Percentiles rank a stretch among this genome's conserved stretches.
These are phyloP conservation scores for Phyllotreta cruciferae DNA, from an alignment of 2,888 invertebrate genomes.

Conservation along the genomic window DNA sequence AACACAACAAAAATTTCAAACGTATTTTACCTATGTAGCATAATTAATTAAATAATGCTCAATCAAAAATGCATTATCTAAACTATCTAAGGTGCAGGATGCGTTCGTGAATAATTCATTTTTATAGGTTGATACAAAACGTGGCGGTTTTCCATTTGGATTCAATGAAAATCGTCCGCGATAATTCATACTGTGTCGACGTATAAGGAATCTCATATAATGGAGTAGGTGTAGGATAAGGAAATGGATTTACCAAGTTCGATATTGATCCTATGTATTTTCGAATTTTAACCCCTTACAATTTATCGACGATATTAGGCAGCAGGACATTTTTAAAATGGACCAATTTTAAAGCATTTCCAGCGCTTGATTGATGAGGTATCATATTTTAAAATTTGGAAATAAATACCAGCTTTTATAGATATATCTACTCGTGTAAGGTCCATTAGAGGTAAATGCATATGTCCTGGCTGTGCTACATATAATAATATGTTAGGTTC, in stretches of 20 bases:
- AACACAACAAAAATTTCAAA: too few relatives aligned
- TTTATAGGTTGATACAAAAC: too few relatives aligned
- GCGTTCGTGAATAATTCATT: too few relatives aligned
- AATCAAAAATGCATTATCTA: too few relatives aligned
- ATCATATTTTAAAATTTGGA: background rate
- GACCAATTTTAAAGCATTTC: constrained; percentile 3
- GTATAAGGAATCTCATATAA: constrained; percentile 29
- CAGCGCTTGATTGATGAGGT: constrained; percentile 8
- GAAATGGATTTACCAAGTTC: constrained; percentile 26
- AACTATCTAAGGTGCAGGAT: too few relatives aligned
- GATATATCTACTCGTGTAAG: too few relatives aligned
- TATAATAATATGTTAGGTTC: too few relatives aligned
- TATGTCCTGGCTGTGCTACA: too few relatives aligned
- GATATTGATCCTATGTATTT: constrained; percentile 25
- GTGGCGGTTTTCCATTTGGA: background rate
- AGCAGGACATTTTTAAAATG: constrained; percentile 10
- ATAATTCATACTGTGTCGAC: constrained; percentile 32
- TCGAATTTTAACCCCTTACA: constrained; percentile 14
- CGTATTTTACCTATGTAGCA: too few relatives aligned
- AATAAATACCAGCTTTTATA: too few relatives aligned
- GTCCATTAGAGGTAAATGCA: too few relatives aligned
- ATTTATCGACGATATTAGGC: constrained; percentile 12
- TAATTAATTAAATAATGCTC: too few relatives aligned
- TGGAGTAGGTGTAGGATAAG: constrained; percentile 27
- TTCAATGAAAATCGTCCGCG: constrained; percentile 7